Evolutionary conservation across 2,113 vertebrate genomes (phyloP), one percentile per base, ranked within the genome.

Genomic region (Crypturellus undulatus): DNA sequence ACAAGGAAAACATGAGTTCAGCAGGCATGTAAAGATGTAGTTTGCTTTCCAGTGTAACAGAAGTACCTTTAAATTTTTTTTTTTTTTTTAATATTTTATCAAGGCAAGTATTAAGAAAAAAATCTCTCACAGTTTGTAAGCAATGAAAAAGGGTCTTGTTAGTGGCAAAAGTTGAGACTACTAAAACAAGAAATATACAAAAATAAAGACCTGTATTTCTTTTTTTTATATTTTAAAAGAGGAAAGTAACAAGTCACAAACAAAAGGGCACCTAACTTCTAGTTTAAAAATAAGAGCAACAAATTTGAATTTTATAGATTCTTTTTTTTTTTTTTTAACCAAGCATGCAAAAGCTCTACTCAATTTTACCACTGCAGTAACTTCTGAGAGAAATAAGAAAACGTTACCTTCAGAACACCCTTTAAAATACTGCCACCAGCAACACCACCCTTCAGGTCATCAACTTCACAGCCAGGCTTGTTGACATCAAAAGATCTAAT

Each of bases 401-500:
- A 69, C 2, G 4, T 97, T 96, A 99, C 99, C 99, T 99, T 99
- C 56, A 99, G 98, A 49, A 99, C 99, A 64, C 99, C 99, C 96
- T 99, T 99, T 59, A 99, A 98, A 97, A 99, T 99, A 94, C 99
- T 99, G 82, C 99, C 99, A 97, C 99, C 99, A 67, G 99, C 99
- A 70, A 99, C 99, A 49, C 99, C 99, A 7, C 99, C 99, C 91
- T 99, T 99, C 87, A 99, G 98, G 97, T 99, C 99, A 89, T 99
- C 99, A 32, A 99, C 99, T 93, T 99, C 99, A 98, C 99, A 99
- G 89, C 99, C 99, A 71, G 99, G 99, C 89, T 99, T 99, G 97
- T 99, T 99, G 81, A 99, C 99, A 92, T 99, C 99, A 96, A 99
- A 99, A 43, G 99, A 99, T 80, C 99, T 98, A 97, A 99, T 99